Conservation (phyloP, 2,888 invertebrate species). For the Drosophila mercatorum region DNA sequence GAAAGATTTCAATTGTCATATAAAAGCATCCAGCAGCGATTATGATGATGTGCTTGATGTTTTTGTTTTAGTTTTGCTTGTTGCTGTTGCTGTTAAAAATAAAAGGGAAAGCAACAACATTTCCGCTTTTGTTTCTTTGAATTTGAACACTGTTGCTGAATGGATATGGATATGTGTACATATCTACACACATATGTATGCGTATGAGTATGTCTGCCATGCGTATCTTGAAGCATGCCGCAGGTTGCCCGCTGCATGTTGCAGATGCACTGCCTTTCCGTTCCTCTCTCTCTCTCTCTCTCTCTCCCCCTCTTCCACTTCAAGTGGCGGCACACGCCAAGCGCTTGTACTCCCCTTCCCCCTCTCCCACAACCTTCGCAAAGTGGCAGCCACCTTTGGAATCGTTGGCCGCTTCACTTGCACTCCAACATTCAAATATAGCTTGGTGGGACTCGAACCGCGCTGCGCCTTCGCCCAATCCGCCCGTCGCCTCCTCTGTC, state of each 20-base stretch:
- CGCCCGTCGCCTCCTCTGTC: conserved; percentile 6
- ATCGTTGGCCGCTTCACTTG: conserved; percentile 59
- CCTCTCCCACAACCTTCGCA: conserved; percentile 31
- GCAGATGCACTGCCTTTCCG: conserved; percentile 27
- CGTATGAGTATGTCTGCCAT: conserved; percentile 19
- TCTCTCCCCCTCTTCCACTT: conserved; percentile 31
- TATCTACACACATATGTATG: background rate
- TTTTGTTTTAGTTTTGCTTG: conserved; percentile 63
- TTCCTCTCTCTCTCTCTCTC: conserved; percentile 25
- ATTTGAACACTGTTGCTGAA: conserved; percentile 68
- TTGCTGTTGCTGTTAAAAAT: conserved; percentile 66
- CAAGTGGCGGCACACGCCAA: conserved; percentile 69
- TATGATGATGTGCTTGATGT: conserved; percentile 28
- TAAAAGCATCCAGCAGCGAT: conserved; percentile 32
- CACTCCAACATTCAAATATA: conserved; percentile 63
- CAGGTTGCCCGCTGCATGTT: conserved; percentile 47
- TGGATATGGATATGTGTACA: conserved; percentile 1
- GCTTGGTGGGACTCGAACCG: conserved; percentile 52
- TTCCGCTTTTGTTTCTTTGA: conserved; percentile 80
- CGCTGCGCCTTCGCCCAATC: background rate
- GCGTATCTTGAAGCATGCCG: conserved; percentile 32
- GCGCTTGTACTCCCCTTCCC: conserved; percentile 1
- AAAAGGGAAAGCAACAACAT: conserved; percentile 70
- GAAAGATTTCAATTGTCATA: conserved; percentile 56
- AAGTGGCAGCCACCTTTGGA: conserved; percentile 76